Evolutionary conservation across 2,888 invertebrate genomes (phyloP), one percentile per base, ranked within the genome.

Genomic region (Heterodera filipjevi): DNA sequence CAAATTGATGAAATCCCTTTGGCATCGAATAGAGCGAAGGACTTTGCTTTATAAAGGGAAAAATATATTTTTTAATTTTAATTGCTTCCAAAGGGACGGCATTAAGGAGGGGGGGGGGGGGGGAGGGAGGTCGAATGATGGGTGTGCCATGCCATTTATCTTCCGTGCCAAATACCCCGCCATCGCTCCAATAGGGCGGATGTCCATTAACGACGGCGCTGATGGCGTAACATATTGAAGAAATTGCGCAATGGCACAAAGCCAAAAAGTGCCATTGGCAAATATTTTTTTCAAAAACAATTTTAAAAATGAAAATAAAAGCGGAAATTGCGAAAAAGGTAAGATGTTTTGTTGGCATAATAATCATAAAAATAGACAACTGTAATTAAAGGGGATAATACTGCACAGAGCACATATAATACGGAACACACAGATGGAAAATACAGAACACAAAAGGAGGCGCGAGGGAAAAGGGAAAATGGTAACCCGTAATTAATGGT

Each of bases 191-290:
- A 71, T 27, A n/a, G 22, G 39, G 49, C 73, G 49, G 73, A 73
- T 49, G 49, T 73, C 73, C 49, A 73, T 73, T 73, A 73, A 27
- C 49, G 49, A 49, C 14, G 49, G 35, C 35, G 27, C 32, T 22
- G 53, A 35, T n/a, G 39, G 64, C 64, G 10, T 22, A 53, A 53
- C n/a, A n/a, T n/a, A n/a, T n/a, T n/a, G n/a, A n/a, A n/a, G n/a
- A n/a, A 19, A 19, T 53, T 19, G 53, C 53, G 39, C 59, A 22
- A 59, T 59, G 59, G 59, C 59, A 59, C n/a, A 59, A 59, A 27
- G 59, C 27, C n/a, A 27, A 59, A 59, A 59, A 59, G 19, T 59
- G 27, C 8, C n/a, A 59, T 27, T n/a, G 59, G 22, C 6, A 12
- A 59, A 59, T 12, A 39, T 39, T 39, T n/a, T n/a, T n/a, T 39